Percentiles rank a stretch among this genome's conserved stretches.
These are phyloP conservation scores for Coenobita brevimanus DNA, from an alignment of 1,140 invertebrate genomes.

Conservation along the genomic window DNA sequence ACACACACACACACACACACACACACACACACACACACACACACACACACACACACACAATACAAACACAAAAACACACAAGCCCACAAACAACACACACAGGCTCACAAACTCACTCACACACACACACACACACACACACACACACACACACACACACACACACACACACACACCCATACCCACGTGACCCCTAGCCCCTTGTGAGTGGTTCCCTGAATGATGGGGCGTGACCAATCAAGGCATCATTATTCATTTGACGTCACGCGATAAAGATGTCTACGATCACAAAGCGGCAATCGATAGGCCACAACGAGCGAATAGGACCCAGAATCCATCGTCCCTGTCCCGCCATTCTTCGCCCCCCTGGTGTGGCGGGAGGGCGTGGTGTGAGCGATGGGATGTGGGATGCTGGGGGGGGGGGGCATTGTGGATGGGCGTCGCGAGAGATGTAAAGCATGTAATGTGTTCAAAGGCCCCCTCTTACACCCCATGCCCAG, in stretches of 20 bases:
- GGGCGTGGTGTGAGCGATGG: neutral
- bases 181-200: conserved; percentile 43
- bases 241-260: conserved; percentile 58
- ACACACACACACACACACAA: too few relatives aligned
- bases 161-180: neutral
- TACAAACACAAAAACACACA: too few relatives aligned
- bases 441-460: conserved; percentile 34
- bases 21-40: too few relatives aligned
- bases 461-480: conserved; percentile 40
- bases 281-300: conserved; percentile 58
- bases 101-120: neutral
- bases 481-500: too few relatives aligned
- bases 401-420: neutral
- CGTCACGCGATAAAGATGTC: conserved; percentile 64
- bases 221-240: conserved; percentile 60
- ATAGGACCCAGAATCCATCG: too few relatives aligned
- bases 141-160: conserved; percentile 4
- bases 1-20: too few relatives aligned
- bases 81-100: too few relatives aligned
- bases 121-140: conserved; percentile 18
- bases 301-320: conserved; percentile 42
- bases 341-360: neutral
- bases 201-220: conserved; percentile 46
- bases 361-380: neutral
- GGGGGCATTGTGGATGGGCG: neutral